Percentiles rank a stretch among this genome's conserved stretches.
phyloP scores from a whole-genome alignment of 2,113 vertebrate genomes.

The Mellivora capensis region DNA sequence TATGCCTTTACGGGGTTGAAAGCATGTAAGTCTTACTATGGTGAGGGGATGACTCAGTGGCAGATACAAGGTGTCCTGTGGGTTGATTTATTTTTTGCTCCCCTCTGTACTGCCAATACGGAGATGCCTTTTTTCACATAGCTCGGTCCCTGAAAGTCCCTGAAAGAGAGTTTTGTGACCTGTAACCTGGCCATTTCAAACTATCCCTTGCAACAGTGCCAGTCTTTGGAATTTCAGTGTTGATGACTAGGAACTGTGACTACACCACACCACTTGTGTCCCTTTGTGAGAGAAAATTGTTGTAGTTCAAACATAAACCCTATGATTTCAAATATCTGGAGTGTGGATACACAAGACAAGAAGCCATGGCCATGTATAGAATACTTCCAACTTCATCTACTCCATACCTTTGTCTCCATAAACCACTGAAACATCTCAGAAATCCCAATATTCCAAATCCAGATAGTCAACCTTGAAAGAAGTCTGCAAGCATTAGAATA shows the following conservation, averaged over 20 bases:
- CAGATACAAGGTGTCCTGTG: background rate
- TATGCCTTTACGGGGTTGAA: background rate
- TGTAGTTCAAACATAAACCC: background rate
- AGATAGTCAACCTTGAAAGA: background rate
- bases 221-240: background rate
- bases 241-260: background rate
- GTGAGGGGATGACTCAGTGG: background rate
- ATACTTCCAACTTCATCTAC: background rate
- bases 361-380: background rate
- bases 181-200: no score
- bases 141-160: background rate
- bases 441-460: background rate
- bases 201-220: background rate
- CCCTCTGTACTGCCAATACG: background rate
- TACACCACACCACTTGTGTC: background rate
- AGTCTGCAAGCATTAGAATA: background rate
- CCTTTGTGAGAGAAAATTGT: constrained; percentile 13
- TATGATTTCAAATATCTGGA: background rate
- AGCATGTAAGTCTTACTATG: background rate
- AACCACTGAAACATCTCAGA: background rate
- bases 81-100: background rate
- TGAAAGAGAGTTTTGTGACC: no score
- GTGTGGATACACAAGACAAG: background rate
- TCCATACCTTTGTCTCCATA: background rate
- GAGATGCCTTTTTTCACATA: background rate